Evolutionary conservation across 2,888 invertebrate genomes (phyloP).

Genomic region (Argyresthia goedartella): DNA sequence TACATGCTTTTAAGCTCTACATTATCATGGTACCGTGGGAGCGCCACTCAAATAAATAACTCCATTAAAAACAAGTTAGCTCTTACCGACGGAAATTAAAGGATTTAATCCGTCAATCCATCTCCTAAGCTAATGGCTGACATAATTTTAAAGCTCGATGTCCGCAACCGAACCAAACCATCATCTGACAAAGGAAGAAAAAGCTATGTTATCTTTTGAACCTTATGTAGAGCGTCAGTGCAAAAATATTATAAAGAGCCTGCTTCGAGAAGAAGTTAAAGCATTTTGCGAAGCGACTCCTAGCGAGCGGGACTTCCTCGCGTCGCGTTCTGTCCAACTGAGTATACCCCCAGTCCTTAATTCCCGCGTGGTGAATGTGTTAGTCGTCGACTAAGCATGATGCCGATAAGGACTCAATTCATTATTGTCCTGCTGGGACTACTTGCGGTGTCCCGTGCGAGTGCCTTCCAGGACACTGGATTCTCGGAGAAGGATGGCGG

Average conservation of each 20-base stretch:
- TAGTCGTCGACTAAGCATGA: slow-evolving; percentile 16
- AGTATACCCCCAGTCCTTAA: slow-evolving; percentile 1
- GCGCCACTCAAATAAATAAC: slow-evolving; percentile 30
- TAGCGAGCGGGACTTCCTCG: slow-evolving; percentile 52
- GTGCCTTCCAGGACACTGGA: slow-evolving; percentile 38
- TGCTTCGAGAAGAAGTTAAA: slow-evolving; percentile 33
- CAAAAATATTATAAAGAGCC: slow-evolving; percentile 65
- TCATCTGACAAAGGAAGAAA: slow-evolving; percentile 56
- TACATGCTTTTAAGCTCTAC: not conserved
- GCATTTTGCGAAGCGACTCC: slow-evolving; percentile 65
- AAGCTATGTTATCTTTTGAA: slow-evolving; percentile 62
- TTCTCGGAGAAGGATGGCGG: slow-evolving; percentile 51
- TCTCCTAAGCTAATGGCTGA: slow-evolving; percentile 36
- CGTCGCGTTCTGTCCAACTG: slow-evolving; percentile 20
- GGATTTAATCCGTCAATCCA: slow-evolving; percentile 26
- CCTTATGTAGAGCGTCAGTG: slow-evolving; percentile 55
- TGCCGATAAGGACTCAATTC: slow-evolving; percentile 35
- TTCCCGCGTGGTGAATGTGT: not conserved
- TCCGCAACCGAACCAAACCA: slow-evolving; percentile 31
- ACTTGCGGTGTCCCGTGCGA: slow-evolving; percentile 34
- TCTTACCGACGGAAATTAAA: slow-evolving; percentile 5
- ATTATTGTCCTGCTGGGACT: slow-evolving; percentile 35
- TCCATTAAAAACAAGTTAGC: slow-evolving; percentile 18
- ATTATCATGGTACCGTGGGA: slow-evolving; percentile 28
- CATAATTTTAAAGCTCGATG: slow-evolving; percentile 42